A percentile compares a stretch with the other conserved stretches of the same genome.
phyloP scores from a whole-genome alignment of 2,888 invertebrate species.

The Machimus atricapillus region DNA sequence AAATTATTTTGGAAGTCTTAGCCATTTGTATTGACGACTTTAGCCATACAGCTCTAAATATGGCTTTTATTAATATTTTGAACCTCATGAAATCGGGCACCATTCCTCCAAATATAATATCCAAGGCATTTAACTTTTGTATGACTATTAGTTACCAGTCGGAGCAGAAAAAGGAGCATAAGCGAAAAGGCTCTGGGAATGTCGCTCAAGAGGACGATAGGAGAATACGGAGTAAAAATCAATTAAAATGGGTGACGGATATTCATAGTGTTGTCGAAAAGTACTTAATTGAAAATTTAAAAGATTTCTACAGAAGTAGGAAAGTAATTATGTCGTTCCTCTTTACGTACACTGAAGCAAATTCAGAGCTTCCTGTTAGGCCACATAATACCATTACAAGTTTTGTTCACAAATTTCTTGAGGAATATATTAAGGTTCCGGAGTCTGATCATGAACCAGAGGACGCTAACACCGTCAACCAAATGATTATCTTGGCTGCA shows the following conservation, averaged over 20 bases:
- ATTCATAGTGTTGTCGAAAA: constrained; percentile 53
- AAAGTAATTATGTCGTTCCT: constrained; percentile 54
- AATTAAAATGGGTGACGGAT: constrained; percentile 53
- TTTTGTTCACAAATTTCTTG: constrained; percentile 56
- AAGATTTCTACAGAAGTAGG: constrained; percentile 54
- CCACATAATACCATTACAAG: constrained; percentile 52
- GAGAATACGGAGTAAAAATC: background rate
- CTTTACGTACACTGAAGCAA: constrained; percentile 57
- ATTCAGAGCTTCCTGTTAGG: constrained; percentile 53
- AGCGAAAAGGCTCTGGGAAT: constrained; percentile 33
- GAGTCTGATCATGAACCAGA: constrained; percentile 52
- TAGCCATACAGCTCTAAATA: constrained; percentile 58
- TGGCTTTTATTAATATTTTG: constrained; percentile 56
- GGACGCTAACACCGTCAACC: constrained; percentile 58
- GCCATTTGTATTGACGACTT: constrained; percentile 56
- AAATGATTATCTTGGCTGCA: constrained; percentile 57
- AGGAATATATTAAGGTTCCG: constrained; percentile 53
- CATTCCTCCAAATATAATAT: constrained; percentile 56
- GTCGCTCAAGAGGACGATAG: background rate
- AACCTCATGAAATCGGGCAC: constrained; percentile 54
- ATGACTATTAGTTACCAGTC: constrained; percentile 55
- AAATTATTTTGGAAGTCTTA: constrained; percentile 58
- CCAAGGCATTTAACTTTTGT: constrained; percentile 57
- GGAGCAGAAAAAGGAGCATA: constrained; percentile 44
- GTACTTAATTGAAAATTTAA: constrained; percentile 52